Conservation (phyloP, 2,113 vertebrate species). For the Sturnira hondurensis region DNA sequence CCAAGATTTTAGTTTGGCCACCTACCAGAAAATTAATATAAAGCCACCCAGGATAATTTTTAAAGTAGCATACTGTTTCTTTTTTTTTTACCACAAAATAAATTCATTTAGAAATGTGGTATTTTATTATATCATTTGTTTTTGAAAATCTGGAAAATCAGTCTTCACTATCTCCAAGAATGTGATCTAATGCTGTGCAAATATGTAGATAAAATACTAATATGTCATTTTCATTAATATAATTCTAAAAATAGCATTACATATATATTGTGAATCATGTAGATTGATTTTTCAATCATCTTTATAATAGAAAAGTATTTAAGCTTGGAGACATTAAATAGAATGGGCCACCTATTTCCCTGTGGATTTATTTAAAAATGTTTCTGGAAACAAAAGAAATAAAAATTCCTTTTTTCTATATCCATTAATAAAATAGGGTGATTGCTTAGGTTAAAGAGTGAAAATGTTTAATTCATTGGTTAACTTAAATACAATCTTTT, state of each 20-base stretch:
- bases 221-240: background rate
- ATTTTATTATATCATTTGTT: background rate
- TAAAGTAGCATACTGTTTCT: background rate
- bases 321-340: background rate
- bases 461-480: conserved; percentile 11
- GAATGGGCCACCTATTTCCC: background rate
- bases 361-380: background rate
- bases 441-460: background rate
- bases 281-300: conserved; percentile 20
- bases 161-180: background rate
- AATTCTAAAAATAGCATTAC: background rate
- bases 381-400: background rate
- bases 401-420: background rate
- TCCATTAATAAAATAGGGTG: background rate
- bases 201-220: conserved; percentile 24
- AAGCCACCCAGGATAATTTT: background rate
- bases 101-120: background rate
- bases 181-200: background rate
- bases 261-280: background rate
- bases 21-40: background rate
- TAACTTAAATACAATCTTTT: background rate
- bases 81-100: conserved; percentile 21
- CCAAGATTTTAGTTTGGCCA: background rate
- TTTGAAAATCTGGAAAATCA: background rate
- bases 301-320: conserved; percentile 26